phyloP scores from a whole-genome alignment of 2,888 invertebrate genomes.

The Ochropleura plecta region DNA sequence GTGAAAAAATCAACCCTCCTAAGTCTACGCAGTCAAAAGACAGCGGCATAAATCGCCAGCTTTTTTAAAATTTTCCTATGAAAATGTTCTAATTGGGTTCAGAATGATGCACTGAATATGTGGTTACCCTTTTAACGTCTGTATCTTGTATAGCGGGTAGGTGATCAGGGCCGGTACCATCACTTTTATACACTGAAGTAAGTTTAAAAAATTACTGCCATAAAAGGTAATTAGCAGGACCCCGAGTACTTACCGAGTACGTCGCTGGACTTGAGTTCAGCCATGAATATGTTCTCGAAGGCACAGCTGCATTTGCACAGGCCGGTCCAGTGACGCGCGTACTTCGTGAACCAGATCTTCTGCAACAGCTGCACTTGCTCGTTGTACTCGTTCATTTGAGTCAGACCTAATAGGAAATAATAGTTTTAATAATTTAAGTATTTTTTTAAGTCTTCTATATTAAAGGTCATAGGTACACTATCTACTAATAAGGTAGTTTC shows the following conservation, averaged over 20 bases:
- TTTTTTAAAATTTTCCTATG: no score
- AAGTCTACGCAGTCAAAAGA: no score
- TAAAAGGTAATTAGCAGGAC: not conserved
- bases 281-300: conserved; percentile 98
- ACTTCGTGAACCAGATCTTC: conserved; percentile 95
- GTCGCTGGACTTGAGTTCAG: conserved; percentile 95
- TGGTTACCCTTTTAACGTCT: no score
- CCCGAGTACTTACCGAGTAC: conserved; percentile 89
- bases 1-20: no score
- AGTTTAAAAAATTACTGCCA: not conserved
- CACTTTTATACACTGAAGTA: not conserved
- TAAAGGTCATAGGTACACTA: no score
- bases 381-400: conserved; percentile 91
- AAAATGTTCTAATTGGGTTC: no score
- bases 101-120: no score
- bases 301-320: conserved; percentile 96
- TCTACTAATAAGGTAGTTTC: no score
- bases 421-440: no score
- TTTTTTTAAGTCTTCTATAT: no score
- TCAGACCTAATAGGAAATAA: conserved; percentile 82
- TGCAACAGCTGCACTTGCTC: conserved; percentile 91
- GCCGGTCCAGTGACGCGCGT: conserved; percentile 94
- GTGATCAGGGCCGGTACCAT: not conserved
- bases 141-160: no score
- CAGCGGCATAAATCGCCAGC: no score